Evolutionary conservation across 1,140 invertebrate species (phyloP), one percentile per base, ranked within the genome.

Genomic region (Triops cancriformis): DNA sequence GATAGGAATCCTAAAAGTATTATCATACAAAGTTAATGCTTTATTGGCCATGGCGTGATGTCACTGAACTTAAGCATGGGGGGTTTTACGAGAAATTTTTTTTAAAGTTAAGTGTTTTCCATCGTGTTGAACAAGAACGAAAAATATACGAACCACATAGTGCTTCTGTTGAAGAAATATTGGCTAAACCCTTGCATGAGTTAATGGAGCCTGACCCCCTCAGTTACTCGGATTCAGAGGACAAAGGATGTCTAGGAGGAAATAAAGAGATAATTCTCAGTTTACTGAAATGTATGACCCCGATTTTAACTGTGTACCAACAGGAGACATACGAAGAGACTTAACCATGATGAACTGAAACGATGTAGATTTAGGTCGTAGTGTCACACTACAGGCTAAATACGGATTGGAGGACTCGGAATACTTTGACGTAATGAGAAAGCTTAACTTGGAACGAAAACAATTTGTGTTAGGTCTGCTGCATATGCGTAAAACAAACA

Each of bases 391-490:
- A 45, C 11, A 45, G 43, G 18, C 43, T 45, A 45, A 45, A 45
- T 45, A 45, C 43, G 43, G 43, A 45, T 45, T 45, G 43, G 11
- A 45, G 43, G 43, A 45, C 43, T 45, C 43, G 43, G 43, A 77
- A 31, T 77, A 73, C 64, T 76, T 23, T 18, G 77, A 74, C 45
- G 76, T 28, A 78, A 26, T 80, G 18, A 18, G 42, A 73, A 41
- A 43, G 12, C 77, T 80, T 73, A 82, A 82, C 77, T 14, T 27
- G 64, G 72, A 72, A 73, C 79, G 79, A 74, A 80, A 43, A 72
- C 45, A 81, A 73, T 78, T 80, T 72, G 76, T 80, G 18, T 78
- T 80, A 76, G 79, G 81, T 74, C 43, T 81, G 72, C 80, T 81
- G 73, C 42, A 78, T 72, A 51, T 74, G 28, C 75, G 80, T 42